phyloP scores from a whole-genome alignment of 2,888 invertebrate genomes.

The Oasisia sp. region DNA sequence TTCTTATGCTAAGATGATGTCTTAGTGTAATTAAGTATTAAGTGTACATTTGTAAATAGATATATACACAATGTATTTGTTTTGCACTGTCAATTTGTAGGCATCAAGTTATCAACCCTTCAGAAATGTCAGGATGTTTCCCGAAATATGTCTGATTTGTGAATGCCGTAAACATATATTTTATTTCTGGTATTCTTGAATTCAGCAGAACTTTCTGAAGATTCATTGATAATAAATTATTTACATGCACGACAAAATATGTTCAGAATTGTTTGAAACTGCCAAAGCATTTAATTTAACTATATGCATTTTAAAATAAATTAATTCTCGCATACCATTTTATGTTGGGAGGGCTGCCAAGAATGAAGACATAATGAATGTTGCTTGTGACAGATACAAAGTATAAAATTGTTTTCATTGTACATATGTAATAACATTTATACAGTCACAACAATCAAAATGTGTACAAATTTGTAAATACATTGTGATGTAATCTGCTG shows the following conservation, averaged over 20 bases:
- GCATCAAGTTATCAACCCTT: neutral
- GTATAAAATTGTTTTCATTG: neutral
- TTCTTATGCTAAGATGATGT: neutral
- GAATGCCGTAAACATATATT: neutral
- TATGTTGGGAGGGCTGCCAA: neutral
- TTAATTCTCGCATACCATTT: neutral
- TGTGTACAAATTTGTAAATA: neutral
- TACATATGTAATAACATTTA: neutral
- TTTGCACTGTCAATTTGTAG: neutral
- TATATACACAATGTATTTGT: neutral
- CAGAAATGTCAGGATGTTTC: neutral
- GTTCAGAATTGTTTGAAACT: neutral
- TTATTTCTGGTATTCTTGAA: neutral
- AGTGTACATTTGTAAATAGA: slow-evolving; percentile 12
- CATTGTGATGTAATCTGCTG: neutral
- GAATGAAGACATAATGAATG: neutral
- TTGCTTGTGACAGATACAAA: neutral
- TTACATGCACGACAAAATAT: neutral
- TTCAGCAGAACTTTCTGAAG: too few relatives aligned
- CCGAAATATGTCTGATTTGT: neutral
- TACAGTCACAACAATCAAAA: neutral
- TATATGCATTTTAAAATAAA: neutral
- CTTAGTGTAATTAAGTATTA: neutral
- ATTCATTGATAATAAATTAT: neutral
- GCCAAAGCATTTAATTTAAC: neutral